A percentile compares a stretch with the other conserved stretches of the same genome.
These are phyloP conservation scores for Calvadosia cruxmelitensis DNA, from an alignment of 30 jellyfish, hydroid and myxozoan species.

Conservation along the genomic window DNA sequence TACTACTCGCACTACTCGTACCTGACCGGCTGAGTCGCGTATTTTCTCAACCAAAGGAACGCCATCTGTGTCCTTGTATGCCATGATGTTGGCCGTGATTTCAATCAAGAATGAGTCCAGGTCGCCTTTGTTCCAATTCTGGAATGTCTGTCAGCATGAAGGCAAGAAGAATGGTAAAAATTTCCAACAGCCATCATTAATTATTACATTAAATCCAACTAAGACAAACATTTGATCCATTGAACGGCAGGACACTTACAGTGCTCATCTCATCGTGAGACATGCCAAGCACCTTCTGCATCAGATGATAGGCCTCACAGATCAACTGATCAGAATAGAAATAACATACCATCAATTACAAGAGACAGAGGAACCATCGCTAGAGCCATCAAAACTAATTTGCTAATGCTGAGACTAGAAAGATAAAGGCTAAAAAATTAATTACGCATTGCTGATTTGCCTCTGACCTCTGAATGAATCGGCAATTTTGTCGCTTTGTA, in stretches of 20 bases:
- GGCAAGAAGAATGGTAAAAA: background rate
- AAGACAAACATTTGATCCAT: background rate
- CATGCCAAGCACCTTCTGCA: conserved; percentile 83
- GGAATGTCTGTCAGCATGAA: conserved; percentile 25
- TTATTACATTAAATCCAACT: background rate
- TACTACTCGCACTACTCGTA: conserved; percentile 5
- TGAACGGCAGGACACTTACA: conserved; percentile 14
- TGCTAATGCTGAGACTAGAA: too few relatives aligned
- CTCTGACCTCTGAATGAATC: too few relatives aligned
- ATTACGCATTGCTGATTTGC: too few relatives aligned
- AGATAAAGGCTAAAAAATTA: too few relatives aligned
- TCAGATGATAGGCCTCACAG: conserved; percentile 92
- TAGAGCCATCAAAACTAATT: too few relatives aligned
- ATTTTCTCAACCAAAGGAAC: conserved; percentile 63
- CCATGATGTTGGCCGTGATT: conserved; percentile 65
- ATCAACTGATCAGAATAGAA: conserved; percentile 40
- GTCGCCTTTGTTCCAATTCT: conserved; percentile 93
- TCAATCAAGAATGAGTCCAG: conserved; percentile 85
- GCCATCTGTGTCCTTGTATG: conserved; percentile 69
- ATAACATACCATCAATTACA: too few relatives aligned
- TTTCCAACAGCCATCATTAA: background rate
- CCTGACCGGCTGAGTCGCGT: conserved; percentile 98
- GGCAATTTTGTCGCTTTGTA: too few relatives aligned
- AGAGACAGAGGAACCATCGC: too few relatives aligned
- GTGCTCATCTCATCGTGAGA: conserved; percentile 81